Percentiles rank a stretch among this genome's conserved stretches.
These are phyloP conservation scores for Catamblyrhynchus diadema DNA, from an alignment of 2,797 vertebrate species.

Conservation along the genomic window DNA sequence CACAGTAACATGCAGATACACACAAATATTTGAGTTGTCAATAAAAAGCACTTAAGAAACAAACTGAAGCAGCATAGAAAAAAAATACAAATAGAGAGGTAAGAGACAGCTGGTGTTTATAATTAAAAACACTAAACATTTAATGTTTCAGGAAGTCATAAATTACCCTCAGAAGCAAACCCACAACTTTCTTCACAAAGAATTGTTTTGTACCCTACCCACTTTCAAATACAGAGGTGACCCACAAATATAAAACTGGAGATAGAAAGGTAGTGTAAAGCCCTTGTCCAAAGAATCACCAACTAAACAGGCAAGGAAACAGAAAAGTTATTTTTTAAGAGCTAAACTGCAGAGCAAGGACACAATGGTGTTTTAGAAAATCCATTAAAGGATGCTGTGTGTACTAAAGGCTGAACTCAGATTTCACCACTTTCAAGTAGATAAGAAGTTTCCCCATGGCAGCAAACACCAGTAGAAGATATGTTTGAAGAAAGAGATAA, in stretches of 20 bases:
- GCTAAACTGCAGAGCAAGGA: neutral
- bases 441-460: neutral
- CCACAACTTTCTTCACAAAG: neutral
- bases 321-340: neutral
- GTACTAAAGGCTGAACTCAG: neutral
- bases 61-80: neutral
- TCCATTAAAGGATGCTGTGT: neutral
- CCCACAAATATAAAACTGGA: neutral
- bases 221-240: neutral
- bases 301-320: neutral
- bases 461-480: neutral
- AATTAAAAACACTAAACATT: neutral
- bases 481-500: neutral
- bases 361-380: neutral
- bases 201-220: neutral
- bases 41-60: neutral
- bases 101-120: neutral
- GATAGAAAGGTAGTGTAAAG: neutral
- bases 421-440: neutral
- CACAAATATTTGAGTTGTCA: constrained; percentile 15
- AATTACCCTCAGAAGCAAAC: neutral
- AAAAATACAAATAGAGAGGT: neutral
- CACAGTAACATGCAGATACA: neutral
- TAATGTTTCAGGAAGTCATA: neutral
- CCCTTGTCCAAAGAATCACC: neutral